Conservation (phyloP, 2,888 invertebrate genomes). For the Acheta domesticus region DNA sequence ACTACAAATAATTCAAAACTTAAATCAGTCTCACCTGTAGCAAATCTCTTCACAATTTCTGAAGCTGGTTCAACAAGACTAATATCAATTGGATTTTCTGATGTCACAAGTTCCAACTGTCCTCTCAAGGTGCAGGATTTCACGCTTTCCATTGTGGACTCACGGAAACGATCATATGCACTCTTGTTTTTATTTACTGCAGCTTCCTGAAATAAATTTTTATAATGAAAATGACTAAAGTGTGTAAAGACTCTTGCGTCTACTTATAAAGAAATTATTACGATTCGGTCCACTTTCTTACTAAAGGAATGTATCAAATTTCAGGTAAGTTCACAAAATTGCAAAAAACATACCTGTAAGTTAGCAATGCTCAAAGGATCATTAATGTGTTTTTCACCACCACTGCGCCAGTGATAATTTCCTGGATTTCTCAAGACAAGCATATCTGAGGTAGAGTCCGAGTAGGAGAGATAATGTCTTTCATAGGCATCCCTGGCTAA, state of each 20-base stretch:
- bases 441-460: constrained; percentile 63
- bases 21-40: constrained; percentile 59
- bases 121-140: constrained; percentile 86
- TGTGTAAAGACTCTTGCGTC: too few relatives aligned
- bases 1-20: too few relatives aligned
- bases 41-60: constrained; percentile 93
- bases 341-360: constrained; percentile 55
- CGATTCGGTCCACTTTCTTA: too few relatives aligned
- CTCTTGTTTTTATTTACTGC: constrained; percentile 72
- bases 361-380: constrained; percentile 84
- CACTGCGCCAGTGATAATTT: constrained; percentile 93
- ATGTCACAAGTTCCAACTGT: constrained; percentile 79
- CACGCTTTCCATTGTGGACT: constrained; percentile 82
- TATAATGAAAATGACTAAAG: constrained; percentile 45
- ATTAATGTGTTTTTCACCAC: constrained; percentile 97
- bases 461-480: constrained; percentile 74
- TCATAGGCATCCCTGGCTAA: constrained; percentile 82
- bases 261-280: too few relatives aligned
- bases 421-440: constrained; percentile 83
- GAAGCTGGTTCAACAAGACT: constrained; percentile 88
- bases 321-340: too few relatives aligned
- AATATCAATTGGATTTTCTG: constrained; percentile 76
- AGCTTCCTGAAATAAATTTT: constrained; percentile 71
- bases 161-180: constrained; percentile 81
- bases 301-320: too few relatives aligned